Evolutionary conservation across 2,797 vertebrate species (phyloP).

Genomic region (Anableps anableps): DNA sequence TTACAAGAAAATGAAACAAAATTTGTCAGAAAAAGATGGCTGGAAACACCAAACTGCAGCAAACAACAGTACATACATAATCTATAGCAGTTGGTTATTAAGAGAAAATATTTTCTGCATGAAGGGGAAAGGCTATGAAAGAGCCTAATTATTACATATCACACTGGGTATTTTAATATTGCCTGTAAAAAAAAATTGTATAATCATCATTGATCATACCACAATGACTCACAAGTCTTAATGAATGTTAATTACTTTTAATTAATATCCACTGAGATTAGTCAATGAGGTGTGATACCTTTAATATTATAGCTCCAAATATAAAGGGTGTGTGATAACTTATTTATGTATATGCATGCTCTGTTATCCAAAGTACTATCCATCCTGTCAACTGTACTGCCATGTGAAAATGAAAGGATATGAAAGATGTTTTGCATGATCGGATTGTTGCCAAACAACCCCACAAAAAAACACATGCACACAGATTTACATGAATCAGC

Average conservation of each 20-base stretch:
- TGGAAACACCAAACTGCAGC: not conserved
- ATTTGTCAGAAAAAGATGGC: not conserved
- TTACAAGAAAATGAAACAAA: not conserved
- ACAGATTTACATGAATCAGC: slow-evolving; percentile 15
- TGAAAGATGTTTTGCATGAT: slow-evolving; percentile 36
- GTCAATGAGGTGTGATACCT: slow-evolving; percentile 53
- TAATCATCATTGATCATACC: slow-evolving; percentile 60
- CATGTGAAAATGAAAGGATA: slow-evolving; percentile 41
- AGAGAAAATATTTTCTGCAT: slow-evolving; percentile 18
- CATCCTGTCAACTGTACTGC: slow-evolving; percentile 25
- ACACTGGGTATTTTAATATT: slow-evolving; percentile 35
- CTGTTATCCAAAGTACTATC: slow-evolving; percentile 15
- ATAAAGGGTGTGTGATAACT: slow-evolving; percentile 37
- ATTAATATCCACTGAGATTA: slow-evolving; percentile 53
- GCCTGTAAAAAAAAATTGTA: slow-evolving; percentile 35
- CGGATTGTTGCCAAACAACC: slow-evolving; percentile 36
- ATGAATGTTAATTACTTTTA: slow-evolving; percentile 60
- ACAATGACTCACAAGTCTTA: slow-evolving; percentile 36
- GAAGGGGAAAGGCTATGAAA: slow-evolving; percentile 26
- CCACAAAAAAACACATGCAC: slow-evolving; percentile 22
- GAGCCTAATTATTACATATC: slow-evolving; percentile 40
- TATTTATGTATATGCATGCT: slow-evolving; percentile 42
- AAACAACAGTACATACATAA: not conserved
- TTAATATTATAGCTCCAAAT: slow-evolving; percentile 41
- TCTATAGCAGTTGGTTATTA: slow-evolving; percentile 12